These are phyloP conservation scores for Lasioglossum calceatum DNA, from an alignment of 2,888 invertebrate genomes.

Conservation along the genomic window DNA sequence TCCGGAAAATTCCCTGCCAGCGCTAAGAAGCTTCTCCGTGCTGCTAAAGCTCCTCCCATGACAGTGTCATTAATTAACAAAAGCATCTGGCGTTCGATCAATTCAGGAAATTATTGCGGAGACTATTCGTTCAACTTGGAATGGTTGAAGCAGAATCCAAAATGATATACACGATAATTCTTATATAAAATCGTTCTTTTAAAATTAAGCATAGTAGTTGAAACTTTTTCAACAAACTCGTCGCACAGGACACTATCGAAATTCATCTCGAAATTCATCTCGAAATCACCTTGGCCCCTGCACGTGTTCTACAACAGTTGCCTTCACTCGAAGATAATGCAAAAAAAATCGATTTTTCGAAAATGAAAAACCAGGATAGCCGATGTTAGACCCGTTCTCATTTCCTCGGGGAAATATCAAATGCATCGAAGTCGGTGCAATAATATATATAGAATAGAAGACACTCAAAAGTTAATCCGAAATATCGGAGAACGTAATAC, in stretches of 20 bases:
- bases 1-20: conserved; percentile 30
- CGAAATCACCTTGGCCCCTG: too few relatives aligned
- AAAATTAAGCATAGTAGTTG: too few relatives aligned
- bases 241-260: too few relatives aligned
- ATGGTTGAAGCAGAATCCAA: background rate
- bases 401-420: background rate
- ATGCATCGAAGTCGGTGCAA: background rate
- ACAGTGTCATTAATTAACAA: conserved; percentile 21
- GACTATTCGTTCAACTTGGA: background rate
- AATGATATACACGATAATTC: background rate
- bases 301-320: too few relatives aligned
- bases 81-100: background rate
- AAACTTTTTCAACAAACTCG: too few relatives aligned
- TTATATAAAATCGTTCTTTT: too few relatives aligned
- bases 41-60: conserved; percentile 24
- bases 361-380: too few relatives aligned
- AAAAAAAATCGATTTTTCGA: too few relatives aligned
- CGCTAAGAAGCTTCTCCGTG: background rate
- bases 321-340: too few relatives aligned
- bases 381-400: background rate
- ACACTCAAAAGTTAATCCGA: background rate
- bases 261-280: too few relatives aligned
- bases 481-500: background rate
- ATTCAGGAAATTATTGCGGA: background rate
- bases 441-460: background rate